These are phyloP conservation scores for Acleris sparsana DNA, from an alignment of 2,888 invertebrate genomes.

Conservation along the genomic window DNA sequence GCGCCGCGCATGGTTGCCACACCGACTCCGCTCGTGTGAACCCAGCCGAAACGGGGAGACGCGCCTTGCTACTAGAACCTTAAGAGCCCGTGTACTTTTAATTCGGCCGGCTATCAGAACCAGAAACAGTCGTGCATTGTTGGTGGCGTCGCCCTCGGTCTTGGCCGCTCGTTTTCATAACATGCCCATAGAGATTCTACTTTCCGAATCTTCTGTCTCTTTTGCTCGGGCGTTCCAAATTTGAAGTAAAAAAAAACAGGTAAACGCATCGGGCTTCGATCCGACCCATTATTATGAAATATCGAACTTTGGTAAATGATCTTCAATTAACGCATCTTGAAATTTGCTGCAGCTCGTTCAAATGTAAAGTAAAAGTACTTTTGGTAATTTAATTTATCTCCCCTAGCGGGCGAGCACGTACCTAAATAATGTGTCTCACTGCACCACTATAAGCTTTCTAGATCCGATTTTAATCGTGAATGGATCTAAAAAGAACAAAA, in stretches of 20 bases:
- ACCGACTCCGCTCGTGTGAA: conserved; percentile 72
- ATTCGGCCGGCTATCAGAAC: conserved; percentile 72
- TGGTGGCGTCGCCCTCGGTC: conserved; percentile 77
- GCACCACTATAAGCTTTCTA: background rate
- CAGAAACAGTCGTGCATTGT: conserved; percentile 80
- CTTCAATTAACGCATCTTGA: conserved; percentile 26
- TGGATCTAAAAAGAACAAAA: conserved; percentile 16
- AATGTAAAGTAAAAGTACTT: conserved; percentile 6
- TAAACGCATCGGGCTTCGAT: conserved; percentile 65
- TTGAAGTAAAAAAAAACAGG: conserved; percentile 71
- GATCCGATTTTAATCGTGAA: conserved; percentile 18
- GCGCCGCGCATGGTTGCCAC: conserved; percentile 82
- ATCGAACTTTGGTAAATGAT: conserved; percentile 31
- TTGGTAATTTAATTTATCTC: conserved; percentile 9
- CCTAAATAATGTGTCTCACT: background rate
- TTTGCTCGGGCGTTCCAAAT: conserved; percentile 57
- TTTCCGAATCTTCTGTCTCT: conserved; percentile 70
- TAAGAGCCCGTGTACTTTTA: conserved; percentile 58
- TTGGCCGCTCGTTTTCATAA: conserved; percentile 67
- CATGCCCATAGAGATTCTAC: conserved; percentile 65
- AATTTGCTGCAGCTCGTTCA: background rate
- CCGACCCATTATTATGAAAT: conserved; percentile 33
- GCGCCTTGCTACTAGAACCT: conserved; percentile 58
- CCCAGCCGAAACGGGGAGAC: conserved; percentile 66
- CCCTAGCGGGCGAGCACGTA: background rate